These are phyloP conservation scores for Hydrochoerus hydrochaeris DNA, from an alignment of 2,113 vertebrate species.

Conservation along the genomic window DNA sequence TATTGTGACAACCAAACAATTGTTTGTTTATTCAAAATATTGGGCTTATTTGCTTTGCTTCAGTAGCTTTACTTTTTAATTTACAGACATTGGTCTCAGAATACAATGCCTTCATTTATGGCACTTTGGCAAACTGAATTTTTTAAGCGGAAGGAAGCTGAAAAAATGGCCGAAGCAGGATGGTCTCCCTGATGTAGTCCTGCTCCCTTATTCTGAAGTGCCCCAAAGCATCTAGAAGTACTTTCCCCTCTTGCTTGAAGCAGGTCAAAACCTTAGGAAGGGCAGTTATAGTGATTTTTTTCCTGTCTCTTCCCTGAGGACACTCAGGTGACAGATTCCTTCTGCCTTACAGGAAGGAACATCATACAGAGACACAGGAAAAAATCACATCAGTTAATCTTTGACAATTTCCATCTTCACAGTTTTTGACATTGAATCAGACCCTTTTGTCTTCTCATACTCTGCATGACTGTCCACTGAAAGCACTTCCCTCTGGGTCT, in stretches of 20 bases:
- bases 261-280: background rate
- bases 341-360: background rate
- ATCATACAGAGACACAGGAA: background rate
- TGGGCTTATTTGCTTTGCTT: background rate
- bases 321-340: background rate
- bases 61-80: background rate
- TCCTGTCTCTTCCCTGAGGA: background rate
- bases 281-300: background rate
- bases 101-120: background rate
- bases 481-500: background rate
- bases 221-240: background rate
- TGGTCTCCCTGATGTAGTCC: background rate
- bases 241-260: background rate
- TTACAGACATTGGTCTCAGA: background rate
- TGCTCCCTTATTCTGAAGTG: background rate
- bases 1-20: background rate
- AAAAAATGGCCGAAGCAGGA: background rate
- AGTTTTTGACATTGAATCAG: background rate
- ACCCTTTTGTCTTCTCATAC: background rate
- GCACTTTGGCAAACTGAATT: background rate
- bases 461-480: background rate
- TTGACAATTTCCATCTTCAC: background rate
- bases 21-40: background rate
- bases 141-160: background rate
- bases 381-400: too few species aligned